Evolutionary conservation across 2,113 vertebrate species (phyloP).

Genomic region (Phalacrocorax aristotelis): DNA sequence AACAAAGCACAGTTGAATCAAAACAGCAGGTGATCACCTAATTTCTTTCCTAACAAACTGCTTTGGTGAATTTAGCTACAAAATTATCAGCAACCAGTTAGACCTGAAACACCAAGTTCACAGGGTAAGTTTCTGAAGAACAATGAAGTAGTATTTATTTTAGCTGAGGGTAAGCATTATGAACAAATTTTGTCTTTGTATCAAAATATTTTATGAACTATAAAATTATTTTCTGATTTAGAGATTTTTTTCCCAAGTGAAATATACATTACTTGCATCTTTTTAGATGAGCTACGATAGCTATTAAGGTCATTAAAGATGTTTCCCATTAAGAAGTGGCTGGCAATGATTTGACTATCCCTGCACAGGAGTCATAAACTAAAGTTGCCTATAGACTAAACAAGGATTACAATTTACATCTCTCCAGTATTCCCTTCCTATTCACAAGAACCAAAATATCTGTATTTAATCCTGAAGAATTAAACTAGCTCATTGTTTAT

Average conservation of each 20-base stretch:
- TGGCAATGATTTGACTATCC: background rate
- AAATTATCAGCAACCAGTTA: background rate
- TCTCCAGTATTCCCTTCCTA: background rate
- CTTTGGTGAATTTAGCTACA: background rate
- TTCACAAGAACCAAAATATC: background rate
- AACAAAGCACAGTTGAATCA: background rate
- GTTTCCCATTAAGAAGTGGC: background rate
- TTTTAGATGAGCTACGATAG: background rate
- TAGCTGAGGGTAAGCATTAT: background rate
- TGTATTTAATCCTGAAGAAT: background rate
- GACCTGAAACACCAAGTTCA: background rate
- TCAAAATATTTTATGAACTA: background rate
- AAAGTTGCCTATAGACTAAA: background rate
- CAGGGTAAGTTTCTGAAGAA: background rate
- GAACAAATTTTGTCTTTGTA: background rate
- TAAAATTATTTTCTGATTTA: background rate
- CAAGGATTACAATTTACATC: background rate
- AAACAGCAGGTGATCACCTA: background rate
- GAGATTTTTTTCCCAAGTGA: background rate
- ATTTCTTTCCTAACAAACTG: background rate
- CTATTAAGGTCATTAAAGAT: background rate
- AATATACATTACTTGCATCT: background rate
- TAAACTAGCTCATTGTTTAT: background rate
- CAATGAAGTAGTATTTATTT: background rate
- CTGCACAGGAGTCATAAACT: background rate